Evolutionary conservation across 2,113 vertebrate species (phyloP), one percentile per base, ranked within the genome.

Genomic region (Pteronura brasiliensis): DNA sequence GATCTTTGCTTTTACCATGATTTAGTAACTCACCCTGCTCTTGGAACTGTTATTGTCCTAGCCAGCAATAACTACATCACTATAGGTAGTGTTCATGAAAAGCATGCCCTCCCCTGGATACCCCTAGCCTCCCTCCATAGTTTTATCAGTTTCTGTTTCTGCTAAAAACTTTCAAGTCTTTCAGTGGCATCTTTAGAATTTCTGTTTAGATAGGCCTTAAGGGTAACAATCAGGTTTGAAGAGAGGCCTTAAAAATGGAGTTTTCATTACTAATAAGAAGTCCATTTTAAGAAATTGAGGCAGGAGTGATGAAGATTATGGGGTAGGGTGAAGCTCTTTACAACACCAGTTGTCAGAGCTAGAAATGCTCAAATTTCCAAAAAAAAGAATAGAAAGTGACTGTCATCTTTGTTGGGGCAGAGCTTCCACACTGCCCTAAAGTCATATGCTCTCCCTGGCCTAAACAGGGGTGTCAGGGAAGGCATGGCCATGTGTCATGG

Each of bases 361-460:
- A 61, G 42, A 87, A 77, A 69, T 36, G 10, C n/a, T 82, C 57
- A 82, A 2, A 77, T 88, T 91, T 47, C 12, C 21, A 23, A 69
- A 69, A n/a, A 6, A 81, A n/a, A 34, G 31, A 92, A 77, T 79
- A 77, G 49, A 79, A 55, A 88, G 88, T 77, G 25, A 44, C 69
- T 79, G 25, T 18, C 42, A 44, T 65, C 1, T 57, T 31, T 84
- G 9, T 67, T n/a, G 8, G 15, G 17, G 1, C 6, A 49, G 44
- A 86, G 57, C 21, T 65, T 80, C 57, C 65, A 34, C 34, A 39
- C 17, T 69, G 47, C 9, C 8, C 25, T 90, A 34, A 80, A 52
- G 52, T 55, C 34, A 47, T n/a, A 4, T 83, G 21, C 36, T 59
- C 59, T 61, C 15, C 15, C 7, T 34, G 42, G 29, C 55, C 39